Conservation (phyloP, 2,113 vertebrate genomes). For the Carlito syrichta region DNA sequence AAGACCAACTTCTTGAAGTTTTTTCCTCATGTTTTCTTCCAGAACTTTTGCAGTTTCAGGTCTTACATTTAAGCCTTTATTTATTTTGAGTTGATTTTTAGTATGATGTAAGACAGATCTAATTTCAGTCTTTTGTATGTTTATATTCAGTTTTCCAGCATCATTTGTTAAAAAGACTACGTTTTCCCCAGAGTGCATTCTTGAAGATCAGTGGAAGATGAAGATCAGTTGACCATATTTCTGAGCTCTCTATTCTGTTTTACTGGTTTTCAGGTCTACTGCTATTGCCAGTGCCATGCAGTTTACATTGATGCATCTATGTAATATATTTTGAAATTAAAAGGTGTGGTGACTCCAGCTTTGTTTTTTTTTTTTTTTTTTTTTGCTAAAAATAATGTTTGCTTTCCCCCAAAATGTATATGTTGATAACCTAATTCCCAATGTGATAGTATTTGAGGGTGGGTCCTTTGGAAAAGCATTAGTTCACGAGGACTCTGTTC, state of each 20-base stretch:
- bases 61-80: neutral
- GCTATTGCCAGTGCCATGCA: neutral
- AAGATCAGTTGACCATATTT: neutral
- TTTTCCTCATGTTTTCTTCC: neutral
- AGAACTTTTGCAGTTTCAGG: neutral
- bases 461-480: neutral
- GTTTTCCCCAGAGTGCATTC: neutral
- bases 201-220: neutral
- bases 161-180: neutral
- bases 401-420: neutral
- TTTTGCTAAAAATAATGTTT: neutral
- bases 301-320: neutral
- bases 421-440: neutral
- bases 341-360: neutral
- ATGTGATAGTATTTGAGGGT: neutral
- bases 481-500: neutral
- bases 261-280: neutral
- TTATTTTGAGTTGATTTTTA: neutral
- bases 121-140: neutral
- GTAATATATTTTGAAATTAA: neutral
- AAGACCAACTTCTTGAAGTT: neutral
- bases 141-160: neutral
- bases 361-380: neutral
- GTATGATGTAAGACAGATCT: neutral
- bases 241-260: neutral